Base-by-base conservation (phyloP, 2,888 invertebrate genomes). In the Lasioglossum lativentre region DNA sequence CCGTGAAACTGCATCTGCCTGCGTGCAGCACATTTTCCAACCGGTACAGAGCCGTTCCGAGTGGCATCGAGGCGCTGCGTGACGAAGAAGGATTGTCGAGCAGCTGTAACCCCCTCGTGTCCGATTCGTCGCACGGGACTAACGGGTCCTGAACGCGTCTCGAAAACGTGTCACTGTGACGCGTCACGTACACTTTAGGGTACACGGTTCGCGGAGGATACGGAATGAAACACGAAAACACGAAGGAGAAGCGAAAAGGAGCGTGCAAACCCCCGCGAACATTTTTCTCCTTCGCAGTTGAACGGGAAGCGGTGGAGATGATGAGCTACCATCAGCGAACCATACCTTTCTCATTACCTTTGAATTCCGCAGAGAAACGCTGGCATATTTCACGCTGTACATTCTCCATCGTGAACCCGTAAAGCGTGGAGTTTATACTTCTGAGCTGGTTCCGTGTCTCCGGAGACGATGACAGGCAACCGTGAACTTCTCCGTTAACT, bases 71-170 rank as follows among this genome's bases (percentile, higher is more conserved):
- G n/a, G 12, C 56, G 59, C 80, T 52, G 74, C 75, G 47, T 75
- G 88, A 88, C 89, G 90, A 89, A 88, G 89, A 90, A 90, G 89
- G 85, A 90, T 88, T 75, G 83, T 82, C 83, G 70, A 81, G 86
- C 90, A 90, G 90, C 86, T 89, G 89, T 81, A 63, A 86, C 75
- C 75, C 86, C 75, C 34, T 73, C 38, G 77, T 71, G 73, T 59
- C 73, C 66, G 81, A 78, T 86, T 81, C 73, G 59, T 34, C 78
- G 75, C 73, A 23, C 78, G 76, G 42, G 68, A 40, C 75, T 82
- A 76, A 75, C 86, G 75, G 78, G 72, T 19, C 68, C 38, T 74
- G 66, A 38, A 77, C 66, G 45, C 86, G 85, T 85, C 70, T n/a
- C 52, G 72, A 38, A 66, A 47, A 84, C 76, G 86, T 70, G 76